Evolutionary conservation across 1,140 invertebrate species (phyloP).

Genomic region (Glomeris maerens): DNA sequence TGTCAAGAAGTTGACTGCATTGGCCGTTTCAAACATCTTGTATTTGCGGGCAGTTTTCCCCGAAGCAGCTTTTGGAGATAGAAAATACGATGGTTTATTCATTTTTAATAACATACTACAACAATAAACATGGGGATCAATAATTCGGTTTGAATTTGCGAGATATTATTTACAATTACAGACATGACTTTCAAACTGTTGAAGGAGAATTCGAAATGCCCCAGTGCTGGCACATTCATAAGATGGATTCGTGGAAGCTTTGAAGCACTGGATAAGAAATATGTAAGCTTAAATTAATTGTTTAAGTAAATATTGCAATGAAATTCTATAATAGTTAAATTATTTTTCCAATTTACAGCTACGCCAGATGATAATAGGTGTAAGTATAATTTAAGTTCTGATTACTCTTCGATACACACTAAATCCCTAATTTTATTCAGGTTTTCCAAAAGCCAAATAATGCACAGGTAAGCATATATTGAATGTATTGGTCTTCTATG

Average conservation of each 20-base stretch:
- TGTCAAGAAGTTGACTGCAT: conserved; percentile 34
- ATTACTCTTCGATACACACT: no score
- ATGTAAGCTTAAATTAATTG: conserved; percentile 26
- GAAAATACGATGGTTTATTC: not conserved
- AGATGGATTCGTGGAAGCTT: conserved; percentile 34
- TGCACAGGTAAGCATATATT: no score
- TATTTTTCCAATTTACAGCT: conserved; percentile 25
- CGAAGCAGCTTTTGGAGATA: conserved; percentile 22
- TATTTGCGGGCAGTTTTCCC: conserved; percentile 35
- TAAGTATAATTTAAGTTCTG: conserved; percentile 19
- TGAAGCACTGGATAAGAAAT: conserved; percentile 37
- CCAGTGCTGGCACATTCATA: conserved; percentile 30
- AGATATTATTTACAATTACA: no score
- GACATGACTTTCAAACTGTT: conserved; percentile 32
- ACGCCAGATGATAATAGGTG: conserved; percentile 23
- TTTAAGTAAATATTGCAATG: conserved; percentile 8
- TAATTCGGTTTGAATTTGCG: no score
- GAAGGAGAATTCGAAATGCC: conserved; percentile 29
- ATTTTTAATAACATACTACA: no score
- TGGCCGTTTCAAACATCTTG: conserved; percentile 33
- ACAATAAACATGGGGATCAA: no score
- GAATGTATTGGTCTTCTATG: no score
- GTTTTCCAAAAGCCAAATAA: no score
- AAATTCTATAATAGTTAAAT: no score
- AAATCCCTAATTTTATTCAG: no score